These are phyloP conservation scores for Pogonophryne albipinna DNA, from an alignment of 2,797 vertebrate species.

Conservation along the genomic window DNA sequence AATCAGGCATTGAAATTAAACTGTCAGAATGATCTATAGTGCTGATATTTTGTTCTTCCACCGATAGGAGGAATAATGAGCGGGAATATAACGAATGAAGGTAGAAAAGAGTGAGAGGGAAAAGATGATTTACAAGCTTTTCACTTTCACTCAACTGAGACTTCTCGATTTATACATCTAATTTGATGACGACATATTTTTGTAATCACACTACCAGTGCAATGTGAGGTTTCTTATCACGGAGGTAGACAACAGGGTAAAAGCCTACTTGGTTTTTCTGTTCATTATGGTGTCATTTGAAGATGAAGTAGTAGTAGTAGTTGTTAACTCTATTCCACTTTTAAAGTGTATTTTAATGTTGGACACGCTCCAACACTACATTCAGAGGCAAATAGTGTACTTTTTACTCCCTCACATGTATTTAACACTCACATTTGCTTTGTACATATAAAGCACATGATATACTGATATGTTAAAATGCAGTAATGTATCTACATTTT, in stretches of 20 bases:
- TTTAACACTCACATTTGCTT: too few relatives aligned
- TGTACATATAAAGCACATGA: too few relatives aligned
- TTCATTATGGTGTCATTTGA: neutral
- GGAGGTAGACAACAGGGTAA: neutral
- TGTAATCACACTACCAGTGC: fast-evolving
- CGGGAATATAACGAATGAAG: conserved; percentile 40
- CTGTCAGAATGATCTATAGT: conserved; percentile 86
- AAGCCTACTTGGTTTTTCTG: neutral
- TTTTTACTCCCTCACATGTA: too few relatives aligned
- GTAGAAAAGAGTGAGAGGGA: conserved; percentile 37
- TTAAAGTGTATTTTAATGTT: too few relatives aligned
- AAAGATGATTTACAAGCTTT: conserved; percentile 54
- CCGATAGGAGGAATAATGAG: conserved; percentile 42
- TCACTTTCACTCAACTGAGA: conserved; percentile 34
- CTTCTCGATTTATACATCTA: neutral
- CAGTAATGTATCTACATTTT: too few relatives aligned
- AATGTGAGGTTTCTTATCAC: neutral
- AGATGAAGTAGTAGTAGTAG: neutral
- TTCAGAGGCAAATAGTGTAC: too few relatives aligned
- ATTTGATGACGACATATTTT: neutral
- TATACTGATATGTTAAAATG: too few relatives aligned
- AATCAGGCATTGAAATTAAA: conserved; percentile 86
- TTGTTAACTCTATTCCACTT: too few relatives aligned
- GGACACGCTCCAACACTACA: too few relatives aligned
- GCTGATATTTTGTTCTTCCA: conserved; percentile 70